Base-by-base conservation (phyloP, 2,113 vertebrate genomes). In the Cavia aperea region DNA sequence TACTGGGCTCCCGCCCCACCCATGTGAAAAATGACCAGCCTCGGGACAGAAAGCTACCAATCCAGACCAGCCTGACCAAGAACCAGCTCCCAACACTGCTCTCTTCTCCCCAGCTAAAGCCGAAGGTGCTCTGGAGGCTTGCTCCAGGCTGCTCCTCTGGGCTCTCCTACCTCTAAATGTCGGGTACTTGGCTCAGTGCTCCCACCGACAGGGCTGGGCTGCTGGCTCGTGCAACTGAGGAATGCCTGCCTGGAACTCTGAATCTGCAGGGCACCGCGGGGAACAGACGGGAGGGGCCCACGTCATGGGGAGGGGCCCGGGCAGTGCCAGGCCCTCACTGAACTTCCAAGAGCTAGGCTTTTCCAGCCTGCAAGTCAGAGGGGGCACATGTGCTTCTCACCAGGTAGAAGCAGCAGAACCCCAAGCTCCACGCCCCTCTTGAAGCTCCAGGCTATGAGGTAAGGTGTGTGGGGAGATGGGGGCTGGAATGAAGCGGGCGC, bases 181-280 rank as follows among this genome's bases (percentile, higher is more conserved):
- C 0, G 0, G 70, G 49, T 49, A 58, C 89, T 84, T 83, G 77
- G 62, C 72, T 31, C 66, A 31, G 54, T 0, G 5, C 16, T 72
- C 93, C 90, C 96, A 66, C 83, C 0, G 0, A 88, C 70, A 49
- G 54, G 72, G 51, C 90, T 16, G 39, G 31, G 81, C 75, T 49
- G 96, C 92, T 89, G 84, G 94, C 96, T 93, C 93, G 96, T 88
- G 89, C 83, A 93, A 95, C 90, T 96, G 85, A 95, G 90, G 95
- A 94, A 96, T 94, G 97, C 97, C 96, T 96, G 81, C 96, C 95
- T 95, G 91, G 84, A 93, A 58, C 94, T 91, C 88, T 36, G 77
- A 82, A 43, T 93, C 84, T 1, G 1, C 86, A 68, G 86, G 92
- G 86, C 63, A 82, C 46, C 23, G 56, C 19, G 0, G 81, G 60